Percentiles rank a stretch among this genome's conserved stretches.
phyloP scores from a whole-genome alignment of 30 jellyfish, hydroid and myxozoan genomes.

The Cassiopea andromeda region DNA sequence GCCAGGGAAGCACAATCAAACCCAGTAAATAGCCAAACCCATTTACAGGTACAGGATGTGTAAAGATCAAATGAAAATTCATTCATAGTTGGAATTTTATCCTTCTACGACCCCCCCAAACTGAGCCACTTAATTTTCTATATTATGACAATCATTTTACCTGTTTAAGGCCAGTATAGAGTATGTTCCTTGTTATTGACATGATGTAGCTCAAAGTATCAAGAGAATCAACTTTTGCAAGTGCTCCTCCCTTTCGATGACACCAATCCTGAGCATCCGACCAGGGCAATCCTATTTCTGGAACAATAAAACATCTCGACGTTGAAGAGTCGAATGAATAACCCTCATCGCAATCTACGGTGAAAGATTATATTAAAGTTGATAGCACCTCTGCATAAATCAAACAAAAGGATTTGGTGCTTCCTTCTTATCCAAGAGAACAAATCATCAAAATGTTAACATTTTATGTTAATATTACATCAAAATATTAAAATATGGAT shows the following conservation, averaged over 20 bases:
- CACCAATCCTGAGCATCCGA: neutral
- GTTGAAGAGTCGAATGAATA: constrained; percentile 1
- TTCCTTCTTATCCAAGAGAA: neutral
- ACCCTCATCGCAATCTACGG: constrained; percentile 30
- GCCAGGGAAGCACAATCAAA: too few relatives aligned
- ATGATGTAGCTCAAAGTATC: constrained; percentile 5
- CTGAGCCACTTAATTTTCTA: neutral
- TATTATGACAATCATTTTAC: neutral
- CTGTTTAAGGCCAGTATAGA: constrained; percentile 40
- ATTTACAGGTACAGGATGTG: too few relatives aligned
- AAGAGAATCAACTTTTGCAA: constrained; percentile 29
- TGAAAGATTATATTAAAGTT: too few relatives aligned
- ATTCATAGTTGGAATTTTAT: too few relatives aligned
- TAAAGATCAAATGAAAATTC: too few relatives aligned
- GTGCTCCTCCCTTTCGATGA: neutral
- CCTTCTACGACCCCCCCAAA: too few relatives aligned
- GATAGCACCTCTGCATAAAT: neutral
- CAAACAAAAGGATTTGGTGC: neutral
- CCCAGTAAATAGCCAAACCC: too few relatives aligned
- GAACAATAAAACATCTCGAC: constrained; percentile 5
- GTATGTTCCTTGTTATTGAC: neutral
- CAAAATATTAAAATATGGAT: too few relatives aligned
- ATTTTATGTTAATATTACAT: too few relatives aligned
- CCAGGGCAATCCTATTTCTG: constrained; percentile 15
- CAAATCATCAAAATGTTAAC: neutral